Percentiles rank a stretch among this genome's conserved stretches.
These are phyloP conservation scores for Paradisaea rubra DNA, from an alignment of 2,113 vertebrate genomes.

Conservation along the genomic window DNA sequence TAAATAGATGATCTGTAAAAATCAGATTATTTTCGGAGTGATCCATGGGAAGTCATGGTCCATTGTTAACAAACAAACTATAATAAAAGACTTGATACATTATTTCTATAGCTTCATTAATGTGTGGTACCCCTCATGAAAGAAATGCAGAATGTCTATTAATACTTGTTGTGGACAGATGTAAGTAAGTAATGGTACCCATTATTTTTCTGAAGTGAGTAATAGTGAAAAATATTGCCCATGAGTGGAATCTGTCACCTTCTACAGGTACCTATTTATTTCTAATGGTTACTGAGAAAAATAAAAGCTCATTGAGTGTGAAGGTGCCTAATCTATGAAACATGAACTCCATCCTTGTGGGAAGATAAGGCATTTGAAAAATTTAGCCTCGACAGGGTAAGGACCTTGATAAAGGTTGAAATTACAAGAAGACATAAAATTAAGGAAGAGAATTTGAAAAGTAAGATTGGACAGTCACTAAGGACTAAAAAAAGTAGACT, in stretches of 20 bases:
- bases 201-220: not conserved
- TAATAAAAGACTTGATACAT: not conserved
- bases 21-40: not conserved
- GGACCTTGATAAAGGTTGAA: not conserved
- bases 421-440: not conserved
- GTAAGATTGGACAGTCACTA: not conserved
- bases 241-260: not conserved
- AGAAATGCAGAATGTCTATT: not conserved
- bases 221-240: not conserved
- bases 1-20: not conserved
- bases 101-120: not conserved
- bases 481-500: not conserved
- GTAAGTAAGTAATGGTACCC: not conserved
- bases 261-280: not conserved
- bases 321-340: not conserved
- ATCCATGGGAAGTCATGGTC: not conserved
- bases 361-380: not conserved
- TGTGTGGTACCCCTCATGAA: not conserved
- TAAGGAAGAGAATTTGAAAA: not conserved
- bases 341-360: not conserved
- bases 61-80: not conserved
- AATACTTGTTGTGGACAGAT: not conserved
- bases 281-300: not conserved
- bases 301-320: not conserved
- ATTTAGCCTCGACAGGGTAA: not conserved